Percentiles rank a stretch among this genome's conserved stretches.
These are phyloP conservation scores for Charina bottae DNA, from an alignment of 2,113 vertebrate genomes.

Conservation along the genomic window DNA sequence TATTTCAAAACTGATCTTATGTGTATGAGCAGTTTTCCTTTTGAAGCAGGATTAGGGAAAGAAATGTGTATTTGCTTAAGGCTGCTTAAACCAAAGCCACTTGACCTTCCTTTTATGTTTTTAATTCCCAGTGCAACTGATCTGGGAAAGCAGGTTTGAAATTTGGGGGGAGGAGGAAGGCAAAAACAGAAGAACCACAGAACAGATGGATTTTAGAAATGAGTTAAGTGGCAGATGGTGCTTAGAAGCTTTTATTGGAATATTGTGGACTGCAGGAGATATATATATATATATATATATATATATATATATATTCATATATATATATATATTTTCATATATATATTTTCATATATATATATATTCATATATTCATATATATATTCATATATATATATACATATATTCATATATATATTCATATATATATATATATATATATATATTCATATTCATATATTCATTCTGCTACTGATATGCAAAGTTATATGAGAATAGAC, in stretches of 20 bases:
- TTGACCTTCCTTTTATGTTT: conserved; percentile 18
- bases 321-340: no score
- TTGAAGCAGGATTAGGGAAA: background rate
- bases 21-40: background rate
- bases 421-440: no score
- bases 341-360: no score
- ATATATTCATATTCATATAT: no score
- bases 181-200: background rate
- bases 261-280: background rate
- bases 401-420: no score
- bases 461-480: background rate
- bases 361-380: no score
- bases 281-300: no score
- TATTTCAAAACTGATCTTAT: background rate
- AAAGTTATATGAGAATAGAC: background rate
- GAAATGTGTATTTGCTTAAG: background rate
- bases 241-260: conserved; percentile 32
- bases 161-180: background rate
- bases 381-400: no score
- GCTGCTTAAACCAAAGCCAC: background rate
- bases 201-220: conserved; percentile 55
- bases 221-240: conserved; percentile 62
- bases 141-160: conserved; percentile 13
- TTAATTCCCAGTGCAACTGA: conserved; percentile 5
- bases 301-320: no score